Conservation (phyloP, 1,140 invertebrate species). For the Macrobrachium nipponense region DNA sequence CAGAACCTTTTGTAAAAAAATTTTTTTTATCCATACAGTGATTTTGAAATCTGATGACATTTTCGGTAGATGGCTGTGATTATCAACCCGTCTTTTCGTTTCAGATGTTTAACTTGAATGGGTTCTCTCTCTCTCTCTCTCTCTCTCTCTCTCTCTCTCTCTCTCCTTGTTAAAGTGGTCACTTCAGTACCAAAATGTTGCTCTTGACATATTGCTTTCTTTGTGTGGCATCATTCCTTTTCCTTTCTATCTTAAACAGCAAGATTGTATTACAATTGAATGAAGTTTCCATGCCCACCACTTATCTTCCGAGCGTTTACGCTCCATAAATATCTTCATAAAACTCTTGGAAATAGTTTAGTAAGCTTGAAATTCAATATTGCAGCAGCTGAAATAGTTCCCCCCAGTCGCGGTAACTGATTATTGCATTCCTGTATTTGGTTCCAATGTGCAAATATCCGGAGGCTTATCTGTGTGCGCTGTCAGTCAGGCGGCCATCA, state of each 20-base stretch:
- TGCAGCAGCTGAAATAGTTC: slow-evolving; percentile 12
- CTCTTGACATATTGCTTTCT: not conserved
- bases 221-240: not conserved
- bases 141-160: slow-evolving; percentile 12
- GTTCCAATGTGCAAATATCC: not conserved
- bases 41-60: too few relatives aligned
- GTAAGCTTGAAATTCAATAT: slow-evolving; percentile 20
- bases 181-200: not conserved
- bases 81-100: too few relatives aligned
- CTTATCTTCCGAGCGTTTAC: not conserved
- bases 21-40: too few relatives aligned
- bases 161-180: not conserved
- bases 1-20: too few relatives aligned
- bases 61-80: too few relatives aligned
- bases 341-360: slow-evolving; percentile 15
- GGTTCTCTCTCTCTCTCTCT: slow-evolving; percentile 9
- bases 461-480: not conserved
- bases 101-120: too few relatives aligned
- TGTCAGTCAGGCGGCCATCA: not conserved
- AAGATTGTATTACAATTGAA: too few relatives aligned
- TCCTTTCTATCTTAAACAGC: too few relatives aligned
- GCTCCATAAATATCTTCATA: slow-evolving; percentile 10
- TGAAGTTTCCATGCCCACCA: too few relatives aligned
- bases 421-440: slow-evolving; percentile 19
- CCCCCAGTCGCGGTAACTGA: slow-evolving; percentile 10